Evolutionary conservation across 2,113 vertebrate genomes (phyloP), one percentile per base, ranked within the genome.

Genomic region (Lipotes vexillifer): DNA sequence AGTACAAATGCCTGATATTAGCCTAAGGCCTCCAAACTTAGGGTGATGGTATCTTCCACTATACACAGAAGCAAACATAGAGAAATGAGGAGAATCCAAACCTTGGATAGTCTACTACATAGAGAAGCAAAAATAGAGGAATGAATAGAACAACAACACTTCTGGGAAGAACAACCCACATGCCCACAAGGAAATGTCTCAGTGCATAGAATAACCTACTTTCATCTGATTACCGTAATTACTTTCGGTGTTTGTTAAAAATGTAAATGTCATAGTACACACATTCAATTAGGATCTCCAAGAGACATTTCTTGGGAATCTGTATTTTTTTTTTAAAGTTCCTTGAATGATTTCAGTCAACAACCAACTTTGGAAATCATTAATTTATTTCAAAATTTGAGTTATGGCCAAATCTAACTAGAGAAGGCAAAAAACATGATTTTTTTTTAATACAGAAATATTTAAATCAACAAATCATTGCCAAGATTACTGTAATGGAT

Each of bases 131-230:
- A 96, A 49, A 82, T 6, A 63, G 31, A 78, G 21, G 57, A 72
- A 59, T 38, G 17, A 12, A 59, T 49, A 65, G 46, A 94, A 29
- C 15, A 66, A 27, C 65, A 29, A 88, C 92, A 90, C 11, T 97
- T 97, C 84, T 93, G 87, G 93, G 95, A 98, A 98, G 69, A 72
- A n/a, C 83, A 93, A 88, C 89, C 95, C 93, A 31, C 92, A 96
- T 21, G 63, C 69, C 91, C 92, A 93, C 97, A 97, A 66, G 71
- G 17, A 97, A 75, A 96, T 68, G 86, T 95, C 93, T 85, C 66
- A 17, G 29, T 83, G 88, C n/a, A n/a, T n/a, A n/a, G n/a, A n/a
- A 49, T 15, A 92, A 33, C 15, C 77, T 66, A 2, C 4, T 14
- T 57, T 18, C 13, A 57, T 25, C 9, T 71, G 41, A 27, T 74